Base-by-base conservation (phyloP, 2,888 invertebrate genomes). In the Dasysyrphus albostriatus region DNA sequence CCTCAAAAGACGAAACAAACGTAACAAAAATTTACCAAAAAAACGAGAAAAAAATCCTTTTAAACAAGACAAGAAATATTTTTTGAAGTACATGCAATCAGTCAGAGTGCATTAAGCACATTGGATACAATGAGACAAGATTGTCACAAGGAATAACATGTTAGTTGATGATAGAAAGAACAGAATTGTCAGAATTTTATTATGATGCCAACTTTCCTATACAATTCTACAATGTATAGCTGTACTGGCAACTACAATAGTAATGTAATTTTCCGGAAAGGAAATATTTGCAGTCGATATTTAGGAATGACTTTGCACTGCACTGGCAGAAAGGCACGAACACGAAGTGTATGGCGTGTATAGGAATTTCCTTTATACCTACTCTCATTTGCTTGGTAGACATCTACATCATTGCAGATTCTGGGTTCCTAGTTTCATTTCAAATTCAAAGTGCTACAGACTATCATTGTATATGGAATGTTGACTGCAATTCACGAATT, bases 81-180 rank as follows among this genome's bases (percentile, higher is more conserved):
- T 58, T 59, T 59, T 59, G 59, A 59, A 37, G 14, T 44, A 56
- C 56, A 70, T 70, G 54, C 70, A 70, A 70, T 70, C 70, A 70
- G 70, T 42, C 70, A 56, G 56, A 69, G 76, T 34, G 58, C 69
- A 69, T 51, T 37, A 69, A 39, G 67, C 19, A 16, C 69, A 59
- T 37, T 19, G 37, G 10, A 56, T 24, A 32, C 58, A 72, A 67
- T 34, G 49, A 65, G 9, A 10, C n/a, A 67, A 67, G 42, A 19
- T 61, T 42, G 42, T 39, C 42, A 67, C 34, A 34, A 19, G 34
- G 32, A 32, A 56, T 56, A 56, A 56, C 56, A 56, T 34, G 56
- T 56, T 9, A 56, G 34, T 34, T 51, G n/a, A 56, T 34, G 56
- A 34, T 34, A 5, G 32, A 67, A 34, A 49, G 49, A 34, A 34